These are phyloP conservation scores for Zelostemma sp. DNA, from an alignment of 1,140 invertebrate species.

Conservation along the genomic window DNA sequence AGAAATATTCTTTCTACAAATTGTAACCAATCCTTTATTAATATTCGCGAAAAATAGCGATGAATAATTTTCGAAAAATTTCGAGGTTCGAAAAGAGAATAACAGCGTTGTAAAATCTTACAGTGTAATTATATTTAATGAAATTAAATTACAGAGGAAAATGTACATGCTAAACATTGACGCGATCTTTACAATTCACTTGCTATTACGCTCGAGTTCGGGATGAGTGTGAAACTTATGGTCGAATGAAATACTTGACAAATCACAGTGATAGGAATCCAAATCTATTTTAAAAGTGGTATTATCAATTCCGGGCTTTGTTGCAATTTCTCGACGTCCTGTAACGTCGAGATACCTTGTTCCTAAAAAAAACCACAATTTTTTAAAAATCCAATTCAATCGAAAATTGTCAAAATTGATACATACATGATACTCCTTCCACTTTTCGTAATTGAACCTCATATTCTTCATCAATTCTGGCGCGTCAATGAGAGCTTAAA, in stretches of 20 bases:
- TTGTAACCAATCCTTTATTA: slow-evolving; percentile 41
- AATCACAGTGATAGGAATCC: slow-evolving; percentile 23
- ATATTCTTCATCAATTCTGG: slow-evolving; percentile 89
- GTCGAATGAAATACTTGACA: slow-evolving; percentile 26
- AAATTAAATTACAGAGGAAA: slow-evolving; percentile 48
- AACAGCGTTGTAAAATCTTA: slow-evolving; percentile 38
- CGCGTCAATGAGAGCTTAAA: slow-evolving; percentile 91
- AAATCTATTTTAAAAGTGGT: slow-evolving; percentile 20
- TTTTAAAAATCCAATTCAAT: slow-evolving; percentile 7
- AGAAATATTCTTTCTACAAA: slow-evolving; percentile 39
- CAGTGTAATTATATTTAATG: slow-evolving; percentile 46
- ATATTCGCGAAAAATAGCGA: too few relatives aligned
- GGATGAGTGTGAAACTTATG: slow-evolving; percentile 5
- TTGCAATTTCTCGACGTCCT: slow-evolving; percentile 75
- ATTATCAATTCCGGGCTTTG: slow-evolving; percentile 58
- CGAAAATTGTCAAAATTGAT: slow-evolving; percentile 10
- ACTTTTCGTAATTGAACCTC: slow-evolving; percentile 89
- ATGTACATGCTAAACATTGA: slow-evolving; percentile 38
- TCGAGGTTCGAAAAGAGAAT: too few relatives aligned
- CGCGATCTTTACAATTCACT: slow-evolving; percentile 27
- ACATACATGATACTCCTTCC: slow-evolving; percentile 79
- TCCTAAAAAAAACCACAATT: slow-evolving; percentile 70
- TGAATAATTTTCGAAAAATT: too few relatives aligned
- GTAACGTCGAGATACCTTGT: slow-evolving; percentile 78
- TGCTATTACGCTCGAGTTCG: slow-evolving; percentile 5